Conservation (phyloP, 1,140 invertebrate species). For the Zaprionus nigranus region DNA sequence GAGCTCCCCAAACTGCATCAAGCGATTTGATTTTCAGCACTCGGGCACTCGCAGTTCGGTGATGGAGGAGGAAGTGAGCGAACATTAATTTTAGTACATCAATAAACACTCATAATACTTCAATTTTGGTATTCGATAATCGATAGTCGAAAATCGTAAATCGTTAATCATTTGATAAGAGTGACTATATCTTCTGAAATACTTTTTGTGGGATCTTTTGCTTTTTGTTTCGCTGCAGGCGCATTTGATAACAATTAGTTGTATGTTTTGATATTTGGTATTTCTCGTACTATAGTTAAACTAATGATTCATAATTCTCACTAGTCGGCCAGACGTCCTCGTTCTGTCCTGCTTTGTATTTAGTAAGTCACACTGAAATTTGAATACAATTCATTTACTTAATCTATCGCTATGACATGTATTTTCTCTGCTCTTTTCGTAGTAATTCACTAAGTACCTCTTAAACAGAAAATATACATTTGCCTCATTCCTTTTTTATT, state of each 20-base stretch:
- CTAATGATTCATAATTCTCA: conserved; percentile 11
- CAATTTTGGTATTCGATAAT: conserved; percentile 34
- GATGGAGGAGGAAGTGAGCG: conserved; percentile 11
- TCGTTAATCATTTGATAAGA: conserved; percentile 41
- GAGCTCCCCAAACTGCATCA: background rate
- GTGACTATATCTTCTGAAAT: conserved; percentile 32
- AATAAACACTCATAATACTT: conserved; percentile 53
- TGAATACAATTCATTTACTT: conserved; percentile 44
- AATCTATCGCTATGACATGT: conserved; percentile 73
- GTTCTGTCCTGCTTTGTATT: conserved; percentile 14
- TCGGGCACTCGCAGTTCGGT: conserved; percentile 6
- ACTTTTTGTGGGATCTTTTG: conserved; percentile 22
- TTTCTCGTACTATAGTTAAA: conserved; percentile 27
- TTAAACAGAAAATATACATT: conserved; percentile 25
- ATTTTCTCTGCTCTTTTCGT: conserved; percentile 47
- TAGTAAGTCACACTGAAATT: conserved; percentile 47
- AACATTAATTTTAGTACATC: conserved; percentile 42
- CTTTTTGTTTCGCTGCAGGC: conserved; percentile 16
- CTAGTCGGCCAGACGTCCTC: conserved; percentile 12
- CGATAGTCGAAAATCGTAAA: conserved; percentile 26
- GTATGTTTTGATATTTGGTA: conserved; percentile 38
- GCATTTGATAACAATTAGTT: conserved; percentile 54
- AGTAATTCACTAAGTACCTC: conserved; percentile 33
- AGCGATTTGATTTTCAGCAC: conserved; percentile 6
- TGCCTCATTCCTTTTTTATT: conserved; percentile 4